phyloP scores from a whole-genome alignment of 2,113 vertebrate species.

The Alethe diademata region DNA sequence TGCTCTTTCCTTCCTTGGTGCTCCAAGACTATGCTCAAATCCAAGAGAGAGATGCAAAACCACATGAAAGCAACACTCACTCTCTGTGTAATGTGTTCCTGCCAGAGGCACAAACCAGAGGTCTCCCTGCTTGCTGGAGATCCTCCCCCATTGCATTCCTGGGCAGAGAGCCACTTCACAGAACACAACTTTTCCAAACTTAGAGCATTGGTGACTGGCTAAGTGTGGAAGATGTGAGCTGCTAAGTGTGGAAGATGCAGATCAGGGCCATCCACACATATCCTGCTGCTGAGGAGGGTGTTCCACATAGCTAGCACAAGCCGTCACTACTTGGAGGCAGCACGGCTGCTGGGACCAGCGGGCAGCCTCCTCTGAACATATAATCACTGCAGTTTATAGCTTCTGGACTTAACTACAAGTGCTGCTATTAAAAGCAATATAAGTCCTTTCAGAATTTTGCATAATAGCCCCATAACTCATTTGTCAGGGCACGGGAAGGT shows the following conservation, averaged over 20 bases:
- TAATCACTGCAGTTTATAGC: neutral
- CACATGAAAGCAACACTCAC: constrained; percentile 1
- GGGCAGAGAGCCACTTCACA: neutral
- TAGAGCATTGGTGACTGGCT: neutral
- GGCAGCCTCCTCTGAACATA: neutral
- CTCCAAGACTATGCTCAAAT: neutral
- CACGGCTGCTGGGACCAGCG: neutral
- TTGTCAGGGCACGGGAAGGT: neutral
- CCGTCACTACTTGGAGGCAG: neutral
- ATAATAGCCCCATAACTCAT: neutral
- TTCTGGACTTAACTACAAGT: neutral
- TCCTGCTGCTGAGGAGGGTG: neutral
- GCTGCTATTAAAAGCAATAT: constrained; percentile 1
- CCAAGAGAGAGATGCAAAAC: neutral
- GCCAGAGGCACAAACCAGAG: constrained; percentile 4
- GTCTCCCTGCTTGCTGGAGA: neutral
- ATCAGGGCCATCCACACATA: neutral
- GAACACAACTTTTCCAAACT: neutral
- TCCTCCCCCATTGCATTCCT: constrained; percentile 2
- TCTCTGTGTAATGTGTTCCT: neutral
- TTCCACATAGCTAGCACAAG: neutral
- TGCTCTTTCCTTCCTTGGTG: neutral
- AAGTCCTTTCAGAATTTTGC: neutral
- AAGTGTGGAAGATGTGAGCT: neutral
- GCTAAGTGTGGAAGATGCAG: neutral